Evolutionary conservation across 2,888 invertebrate species (phyloP).

Genomic region (Tortricodes alternella): DNA sequence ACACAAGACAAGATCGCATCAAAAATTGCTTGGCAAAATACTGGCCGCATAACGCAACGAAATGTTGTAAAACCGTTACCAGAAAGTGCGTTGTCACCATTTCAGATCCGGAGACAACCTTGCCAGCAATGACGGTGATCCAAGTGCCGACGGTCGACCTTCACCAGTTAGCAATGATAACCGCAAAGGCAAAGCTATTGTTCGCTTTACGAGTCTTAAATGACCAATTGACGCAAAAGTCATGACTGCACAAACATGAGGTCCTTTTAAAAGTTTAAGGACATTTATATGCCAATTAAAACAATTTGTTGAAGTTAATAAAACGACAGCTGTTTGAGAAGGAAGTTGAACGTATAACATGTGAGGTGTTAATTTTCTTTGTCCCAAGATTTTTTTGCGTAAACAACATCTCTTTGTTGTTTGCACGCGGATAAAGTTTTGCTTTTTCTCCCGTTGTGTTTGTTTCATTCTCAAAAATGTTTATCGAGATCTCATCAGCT

Average conservation of each 20-base stretch:
- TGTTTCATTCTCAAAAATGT: neutral
- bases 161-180: neutral
- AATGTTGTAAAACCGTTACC: no score
- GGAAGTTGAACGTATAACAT: neutral
- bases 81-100: neutral
- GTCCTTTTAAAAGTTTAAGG: constrained; percentile 8
- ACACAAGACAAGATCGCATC: no score
- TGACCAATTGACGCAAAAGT: neutral
- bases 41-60: no score
- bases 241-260: neutral
- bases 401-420: constrained; percentile 7
- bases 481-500: neutral
- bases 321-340: neutral
- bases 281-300: constrained; percentile 1
- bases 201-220: neutral
- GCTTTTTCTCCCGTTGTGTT: neutral
- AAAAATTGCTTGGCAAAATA: no score
- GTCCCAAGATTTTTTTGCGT: constrained; percentile 1
- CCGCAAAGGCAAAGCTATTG: constrained; percentile 6
- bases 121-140: neutral
- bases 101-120: neutral
- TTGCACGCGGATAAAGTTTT: neutral
- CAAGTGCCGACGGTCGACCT: neutral
- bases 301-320: neutral
- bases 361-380: constrained; percentile 7